Conservation (phyloP, 2,888 invertebrate genomes). For the Keiferia lycopersicella region DNA sequence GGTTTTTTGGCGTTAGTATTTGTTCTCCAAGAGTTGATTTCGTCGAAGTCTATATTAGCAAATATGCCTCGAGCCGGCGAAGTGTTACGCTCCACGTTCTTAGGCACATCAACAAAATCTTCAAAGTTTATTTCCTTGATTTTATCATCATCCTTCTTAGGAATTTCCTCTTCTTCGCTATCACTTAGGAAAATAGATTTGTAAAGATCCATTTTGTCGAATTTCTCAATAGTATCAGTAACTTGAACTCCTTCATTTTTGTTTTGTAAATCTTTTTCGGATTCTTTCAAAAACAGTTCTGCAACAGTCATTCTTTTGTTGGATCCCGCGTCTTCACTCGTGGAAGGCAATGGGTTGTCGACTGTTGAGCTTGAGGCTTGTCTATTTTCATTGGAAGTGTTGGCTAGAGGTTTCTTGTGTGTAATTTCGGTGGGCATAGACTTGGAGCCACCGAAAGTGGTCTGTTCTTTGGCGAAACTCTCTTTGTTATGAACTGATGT, state of each 20-base stretch:
- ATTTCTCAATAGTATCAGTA: constrained; percentile 69
- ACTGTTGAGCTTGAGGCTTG: neutral
- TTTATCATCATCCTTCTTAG: constrained; percentile 41
- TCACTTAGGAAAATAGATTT: constrained; percentile 94
- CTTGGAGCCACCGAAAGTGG: constrained; percentile 68
- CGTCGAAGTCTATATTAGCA: constrained; percentile 83
- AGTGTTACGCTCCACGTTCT: constrained; percentile 82
- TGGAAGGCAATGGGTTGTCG: constrained; percentile 28
- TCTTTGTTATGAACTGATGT: constrained; percentile 79
- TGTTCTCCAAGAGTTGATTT: constrained; percentile 74
- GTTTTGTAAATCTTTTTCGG: constrained; percentile 55
- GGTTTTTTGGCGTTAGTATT: constrained; percentile 41
- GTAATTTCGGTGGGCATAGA: constrained; percentile 39
- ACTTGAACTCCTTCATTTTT: constrained; percentile 51
- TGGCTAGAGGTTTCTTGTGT: constrained; percentile 18
- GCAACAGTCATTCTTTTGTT: constrained; percentile 72
- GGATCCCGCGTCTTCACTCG: constrained; percentile 38
- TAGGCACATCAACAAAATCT: constrained; percentile 62
- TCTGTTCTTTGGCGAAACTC: constrained; percentile 76
- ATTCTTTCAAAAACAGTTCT: constrained; percentile 72
- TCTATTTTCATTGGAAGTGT: constrained; percentile 7
- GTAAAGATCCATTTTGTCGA: constrained; percentile 87
- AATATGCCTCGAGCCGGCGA: constrained; percentile 88
- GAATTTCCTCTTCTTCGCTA: constrained; percentile 83
- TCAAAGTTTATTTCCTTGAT: constrained; percentile 32